These are phyloP conservation scores for Triops cancriformis DNA, from an alignment of 1,140 invertebrate species.

Conservation along the genomic window DNA sequence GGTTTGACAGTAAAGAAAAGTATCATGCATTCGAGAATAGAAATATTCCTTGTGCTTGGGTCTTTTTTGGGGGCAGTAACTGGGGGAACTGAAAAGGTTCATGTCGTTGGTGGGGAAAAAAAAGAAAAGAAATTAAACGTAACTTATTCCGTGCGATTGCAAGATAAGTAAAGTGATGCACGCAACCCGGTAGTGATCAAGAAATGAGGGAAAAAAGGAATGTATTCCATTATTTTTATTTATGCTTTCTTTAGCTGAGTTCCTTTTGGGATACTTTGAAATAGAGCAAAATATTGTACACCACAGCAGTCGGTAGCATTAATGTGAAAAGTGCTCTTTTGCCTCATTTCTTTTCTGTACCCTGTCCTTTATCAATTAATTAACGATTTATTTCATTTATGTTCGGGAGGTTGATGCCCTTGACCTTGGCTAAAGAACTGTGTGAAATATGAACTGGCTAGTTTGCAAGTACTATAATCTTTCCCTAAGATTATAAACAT, in stretches of 20 bases:
- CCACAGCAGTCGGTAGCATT: no score
- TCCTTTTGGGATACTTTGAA: not conserved
- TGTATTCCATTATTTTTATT: not conserved
- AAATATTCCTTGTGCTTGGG: not conserved
- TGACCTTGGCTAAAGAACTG: not conserved
- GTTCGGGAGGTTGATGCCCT: not conserved
- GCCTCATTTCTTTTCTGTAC: not conserved
- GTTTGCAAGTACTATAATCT: not conserved
- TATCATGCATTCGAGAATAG: not conserved
- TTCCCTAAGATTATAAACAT: not conserved
- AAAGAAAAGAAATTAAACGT: not conserved
- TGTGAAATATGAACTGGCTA: not conserved
- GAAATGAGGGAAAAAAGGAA: not conserved
- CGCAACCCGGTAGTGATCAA: not conserved
- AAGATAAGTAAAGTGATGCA: not conserved
- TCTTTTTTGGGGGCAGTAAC: not conserved
- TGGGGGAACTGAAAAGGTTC: not conserved
- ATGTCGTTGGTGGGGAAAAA: not conserved
- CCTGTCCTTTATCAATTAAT: not conserved
- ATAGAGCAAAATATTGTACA: not conserved
- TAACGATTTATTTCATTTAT: not conserved
- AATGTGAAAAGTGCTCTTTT: no score
- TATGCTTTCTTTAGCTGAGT: not conserved
- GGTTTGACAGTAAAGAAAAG: not conserved
- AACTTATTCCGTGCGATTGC: not conserved